Evolutionary conservation across 2,888 invertebrate genomes (phyloP), one percentile per base, ranked within the genome.

Genomic region (Pheosia gnoma): DNA sequence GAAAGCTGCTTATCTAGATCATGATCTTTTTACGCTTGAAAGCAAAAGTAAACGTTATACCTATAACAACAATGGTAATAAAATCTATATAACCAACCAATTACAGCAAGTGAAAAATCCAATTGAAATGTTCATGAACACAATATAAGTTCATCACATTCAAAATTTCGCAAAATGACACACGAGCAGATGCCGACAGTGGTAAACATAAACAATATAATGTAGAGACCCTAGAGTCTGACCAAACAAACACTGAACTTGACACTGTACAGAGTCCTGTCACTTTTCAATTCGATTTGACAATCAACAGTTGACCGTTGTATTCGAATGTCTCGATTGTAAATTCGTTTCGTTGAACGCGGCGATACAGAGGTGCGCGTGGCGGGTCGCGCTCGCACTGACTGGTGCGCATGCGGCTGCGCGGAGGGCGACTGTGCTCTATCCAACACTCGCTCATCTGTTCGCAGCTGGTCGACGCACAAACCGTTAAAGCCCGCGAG

Each of bases 351-450:
- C 75, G 82, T 74, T 72, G 68, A 62, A 59, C 60, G 66, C 74
- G 71, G 25, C 75, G 62, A 60, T 67, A 85, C 0, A 25, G 76
- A 84, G 80, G 91, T 91, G 91, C 90, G 91, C 91, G 84, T 90
- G 80, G 80, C 83, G 78, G 83, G 81, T 88, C 91, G 91, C 89
- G 85, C 88, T 81, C 81, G 25, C 25, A 25, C 25, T 25, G 25
- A 25, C 25, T 25, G 25, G 25, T 25, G 25, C 25, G 25, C 25
- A 2, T 25, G 75, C 72, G 72, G 76, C 72, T 69, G 75, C 76
- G 80, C 83, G 80, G 79, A 81, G 84, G 82, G 84, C 82, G 81
- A 62, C 61, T 60, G 65, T 59, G 53, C 58, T 61, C 63, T 60
- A 59, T 61, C 59, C 59, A 67, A 68, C 68, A 68, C 65, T 66